Conservation (phyloP, 92 coral and sea anemone genomes). For the Ricordea florida region DNA sequence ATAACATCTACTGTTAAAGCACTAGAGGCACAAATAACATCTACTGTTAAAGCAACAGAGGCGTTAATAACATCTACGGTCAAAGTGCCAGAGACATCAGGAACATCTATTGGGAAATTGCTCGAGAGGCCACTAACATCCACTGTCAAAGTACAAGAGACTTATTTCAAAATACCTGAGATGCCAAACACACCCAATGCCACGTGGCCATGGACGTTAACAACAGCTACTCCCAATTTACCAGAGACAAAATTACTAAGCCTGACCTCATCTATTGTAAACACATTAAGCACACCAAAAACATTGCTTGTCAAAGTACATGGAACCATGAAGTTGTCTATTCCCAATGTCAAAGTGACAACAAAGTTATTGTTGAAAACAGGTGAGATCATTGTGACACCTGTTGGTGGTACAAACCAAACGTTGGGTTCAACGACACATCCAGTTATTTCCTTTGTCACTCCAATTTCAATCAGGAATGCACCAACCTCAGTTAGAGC, state of each 20-base stretch:
- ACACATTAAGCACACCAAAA: not conserved
- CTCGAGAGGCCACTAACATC: too few relatives aligned
- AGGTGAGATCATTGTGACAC: not conserved
- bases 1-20: not conserved
- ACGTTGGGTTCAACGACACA: not conserved
- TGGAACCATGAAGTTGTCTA: not conserved
- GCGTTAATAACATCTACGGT: not conserved
- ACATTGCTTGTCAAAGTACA: not conserved
- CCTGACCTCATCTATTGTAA: not conserved
- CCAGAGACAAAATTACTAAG: not conserved
- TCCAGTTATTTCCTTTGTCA: too few relatives aligned
- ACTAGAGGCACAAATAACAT: not conserved
- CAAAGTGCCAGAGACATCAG: not conserved
- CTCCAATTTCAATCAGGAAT: not conserved
- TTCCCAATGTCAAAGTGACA: not conserved
- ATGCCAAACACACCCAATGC: not conserved
- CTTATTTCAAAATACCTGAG: not conserved
- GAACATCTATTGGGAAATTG: too few relatives aligned
- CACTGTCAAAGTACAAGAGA: not conserved
- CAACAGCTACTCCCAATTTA: not conserved
- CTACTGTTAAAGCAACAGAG: not conserved
- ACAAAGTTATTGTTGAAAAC: too few relatives aligned
- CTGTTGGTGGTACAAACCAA: not conserved
- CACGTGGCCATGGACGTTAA: not conserved
- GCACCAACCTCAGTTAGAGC: not conserved